Evolutionary conservation across 1,140 invertebrate genomes (phyloP), one percentile per base, ranked within the genome.

Genomic region (Melipona quadrifasciata): DNA sequence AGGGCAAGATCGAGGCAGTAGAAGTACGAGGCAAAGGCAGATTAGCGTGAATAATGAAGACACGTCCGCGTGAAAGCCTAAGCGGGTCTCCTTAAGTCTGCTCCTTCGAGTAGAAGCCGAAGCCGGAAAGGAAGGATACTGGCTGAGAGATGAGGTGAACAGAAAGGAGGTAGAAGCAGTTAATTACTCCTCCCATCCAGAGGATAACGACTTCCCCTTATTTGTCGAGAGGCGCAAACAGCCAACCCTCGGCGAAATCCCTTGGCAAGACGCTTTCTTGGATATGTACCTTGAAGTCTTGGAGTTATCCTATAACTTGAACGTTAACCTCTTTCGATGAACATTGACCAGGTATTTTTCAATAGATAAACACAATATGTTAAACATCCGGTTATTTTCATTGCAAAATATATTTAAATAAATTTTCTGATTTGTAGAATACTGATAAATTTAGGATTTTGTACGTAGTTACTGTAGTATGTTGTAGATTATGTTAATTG

Each of bases 141-240:
- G 81, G 84, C 55, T 85, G 82, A 73, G 82, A 90, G 85, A 80
- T 87, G 78, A 81, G 85, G 87, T 86, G 85, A 79, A 81, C 85
- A 86, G 90, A 86, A 89, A 87, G 86, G 86, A 89, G 86, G 87
- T 88, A 89, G 85, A 93, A 92, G 91, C 91, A 93, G 93, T 94
- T 94, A 94, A 93, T 94, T 94, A 93, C 93, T 93, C 92, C 91
- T 91, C 89, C 92, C 92, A 93, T 89, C 90, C 87, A 91, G 88
- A 88, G 90, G 91, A 92, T 94, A 94, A 94, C 93, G 93, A 94
- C 93, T 93, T 93, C 92, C 93, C 92, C 93, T 93, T 93, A 94
- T 94, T 94, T 94, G 93, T 93, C 93, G 92, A 92, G 92, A 93
- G 91, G 92, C 89, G 91, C 92, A 90, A 94, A 90, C 92, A 93